A percentile compares a stretch with the other conserved stretches of the same genome.
phyloP scores from a whole-genome alignment of 1,140 invertebrate genomes.

The Drosophila persimilis region DNA sequence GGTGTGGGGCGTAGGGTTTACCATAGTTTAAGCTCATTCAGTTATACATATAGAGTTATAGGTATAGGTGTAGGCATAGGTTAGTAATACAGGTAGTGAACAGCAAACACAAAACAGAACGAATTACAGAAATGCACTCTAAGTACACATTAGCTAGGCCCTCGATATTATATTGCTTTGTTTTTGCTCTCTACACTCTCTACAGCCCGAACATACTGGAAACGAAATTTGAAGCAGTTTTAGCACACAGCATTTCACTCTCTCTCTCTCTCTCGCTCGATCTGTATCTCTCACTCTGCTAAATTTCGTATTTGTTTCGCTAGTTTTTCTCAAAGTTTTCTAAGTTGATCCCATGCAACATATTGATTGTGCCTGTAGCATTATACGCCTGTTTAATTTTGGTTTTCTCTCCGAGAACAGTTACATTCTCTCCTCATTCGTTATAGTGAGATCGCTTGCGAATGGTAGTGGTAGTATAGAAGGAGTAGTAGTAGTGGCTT shows the following conservation, averaged over 20 bases:
- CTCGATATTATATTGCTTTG: slow-evolving; percentile 74
- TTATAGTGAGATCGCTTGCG: slow-evolving; percentile 28
- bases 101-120: slow-evolving; percentile 22
- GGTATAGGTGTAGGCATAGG: slow-evolving; percentile 12
- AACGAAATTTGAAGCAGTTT: slow-evolving; percentile 23
- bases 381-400: slow-evolving; percentile 17
- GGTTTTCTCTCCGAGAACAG: slow-evolving; percentile 51
- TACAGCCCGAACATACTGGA: slow-evolving; percentile 13
- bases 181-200: slow-evolving; percentile 34
- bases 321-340: slow-evolving; percentile 64
- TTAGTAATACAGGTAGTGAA: slow-evolving; percentile 37
- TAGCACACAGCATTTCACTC: slow-evolving; percentile 20
- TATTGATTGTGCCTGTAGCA: slow-evolving; percentile 78
- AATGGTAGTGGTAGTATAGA: too few relatives aligned
- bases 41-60: slow-evolving; percentile 61
- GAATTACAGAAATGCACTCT: slow-evolving; percentile 59
- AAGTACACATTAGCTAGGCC: slow-evolving; percentile 67
- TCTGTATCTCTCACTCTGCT: slow-evolving; percentile 25
- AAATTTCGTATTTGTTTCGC: slow-evolving; percentile 42
- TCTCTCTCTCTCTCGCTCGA: background rate
- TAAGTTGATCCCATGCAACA: slow-evolving; percentile 81
- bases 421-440: slow-evolving; percentile 21
- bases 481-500: background rate
- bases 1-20: slow-evolving; percentile 43
- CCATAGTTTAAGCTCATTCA: slow-evolving; percentile 76